Conservation (phyloP, 1,140 invertebrate genomes). For the Scaptomyza montana region DNA sequence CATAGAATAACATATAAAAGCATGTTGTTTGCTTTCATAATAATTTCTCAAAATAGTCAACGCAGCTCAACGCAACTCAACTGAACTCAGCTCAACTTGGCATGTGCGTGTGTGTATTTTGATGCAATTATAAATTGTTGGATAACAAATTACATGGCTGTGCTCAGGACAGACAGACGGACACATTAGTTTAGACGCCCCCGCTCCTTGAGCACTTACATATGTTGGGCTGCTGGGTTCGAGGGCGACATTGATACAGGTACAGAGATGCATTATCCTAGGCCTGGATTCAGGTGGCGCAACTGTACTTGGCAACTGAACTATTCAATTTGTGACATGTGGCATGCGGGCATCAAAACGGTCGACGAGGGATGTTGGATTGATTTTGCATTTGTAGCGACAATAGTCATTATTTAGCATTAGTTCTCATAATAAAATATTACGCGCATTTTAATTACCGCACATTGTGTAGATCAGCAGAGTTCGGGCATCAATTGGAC, state of each 20-base stretch:
- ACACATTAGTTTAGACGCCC: constrained; percentile 57
- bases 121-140: constrained; percentile 82
- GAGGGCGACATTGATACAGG: constrained; percentile 71
- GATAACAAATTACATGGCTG: constrained; percentile 80
- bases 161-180: constrained; percentile 27
- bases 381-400: not conserved
- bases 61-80: constrained; percentile 11
- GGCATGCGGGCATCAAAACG: constrained; percentile 46
- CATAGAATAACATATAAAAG: constrained; percentile 39
- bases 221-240: constrained; percentile 54
- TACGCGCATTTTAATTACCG: constrained; percentile 64
- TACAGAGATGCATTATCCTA: constrained; percentile 52
- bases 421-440: constrained; percentile 73
- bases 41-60: constrained; percentile 62
- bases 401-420: constrained; percentile 61
- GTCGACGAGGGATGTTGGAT: constrained; percentile 7
- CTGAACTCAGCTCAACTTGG: not conserved
- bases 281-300: constrained; percentile 55
- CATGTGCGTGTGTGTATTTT: constrained; percentile 55
- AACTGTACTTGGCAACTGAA: constrained; percentile 46
- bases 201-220: constrained; percentile 53
- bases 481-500: constrained; percentile 57
- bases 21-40: constrained; percentile 74
- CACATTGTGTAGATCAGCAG: constrained; percentile 20
- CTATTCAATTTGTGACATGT: constrained; percentile 29